Evolutionary conservation across 2,888 invertebrate genomes (phyloP).

Genomic region (Trichogramma dendrolimi): DNA sequence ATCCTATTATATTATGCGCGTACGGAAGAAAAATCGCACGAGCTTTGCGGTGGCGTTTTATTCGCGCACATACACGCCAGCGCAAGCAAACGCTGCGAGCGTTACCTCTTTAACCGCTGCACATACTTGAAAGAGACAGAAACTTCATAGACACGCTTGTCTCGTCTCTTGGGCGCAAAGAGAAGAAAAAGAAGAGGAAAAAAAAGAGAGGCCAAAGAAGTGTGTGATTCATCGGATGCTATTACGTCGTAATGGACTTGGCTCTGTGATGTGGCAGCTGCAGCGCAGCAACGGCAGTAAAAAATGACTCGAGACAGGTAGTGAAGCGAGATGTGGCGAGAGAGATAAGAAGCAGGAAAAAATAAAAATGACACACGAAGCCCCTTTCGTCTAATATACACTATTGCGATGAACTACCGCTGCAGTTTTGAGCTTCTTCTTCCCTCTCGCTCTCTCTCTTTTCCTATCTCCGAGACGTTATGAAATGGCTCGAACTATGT

Average conservation of each 20-base stretch:
- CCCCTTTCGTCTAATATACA: no score
- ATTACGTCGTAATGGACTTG: constrained; percentile 42
- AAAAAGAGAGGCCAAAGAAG: constrained; percentile 25
- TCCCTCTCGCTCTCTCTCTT: neutral
- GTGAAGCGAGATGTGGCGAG: constrained; percentile 19
- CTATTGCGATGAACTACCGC: no score
- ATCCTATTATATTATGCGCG: constrained; percentile 25
- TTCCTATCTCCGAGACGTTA: neutral
- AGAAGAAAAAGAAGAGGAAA: no score
- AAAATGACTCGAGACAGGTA: constrained; percentile 38
- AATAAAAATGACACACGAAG: neutral
- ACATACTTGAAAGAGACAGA: no score
- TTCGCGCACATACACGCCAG: no score
- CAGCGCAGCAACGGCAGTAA: constrained; percentile 20
- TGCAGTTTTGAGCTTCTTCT: no score
- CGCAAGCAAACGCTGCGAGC: no score
- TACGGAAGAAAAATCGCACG: constrained; percentile 29
- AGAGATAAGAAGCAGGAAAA: neutral
- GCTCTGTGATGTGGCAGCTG: constrained; percentile 13
- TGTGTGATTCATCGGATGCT: constrained; percentile 42
- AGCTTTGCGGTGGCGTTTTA: neutral
- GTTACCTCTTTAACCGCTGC: no score
- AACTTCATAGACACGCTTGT: no score
- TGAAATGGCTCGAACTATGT: constrained; percentile 12
- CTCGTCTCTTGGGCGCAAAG: no score